These are phyloP conservation scores for Frieseomelitta varia DNA, from an alignment of 1,140 invertebrate genomes.

Conservation along the genomic window DNA sequence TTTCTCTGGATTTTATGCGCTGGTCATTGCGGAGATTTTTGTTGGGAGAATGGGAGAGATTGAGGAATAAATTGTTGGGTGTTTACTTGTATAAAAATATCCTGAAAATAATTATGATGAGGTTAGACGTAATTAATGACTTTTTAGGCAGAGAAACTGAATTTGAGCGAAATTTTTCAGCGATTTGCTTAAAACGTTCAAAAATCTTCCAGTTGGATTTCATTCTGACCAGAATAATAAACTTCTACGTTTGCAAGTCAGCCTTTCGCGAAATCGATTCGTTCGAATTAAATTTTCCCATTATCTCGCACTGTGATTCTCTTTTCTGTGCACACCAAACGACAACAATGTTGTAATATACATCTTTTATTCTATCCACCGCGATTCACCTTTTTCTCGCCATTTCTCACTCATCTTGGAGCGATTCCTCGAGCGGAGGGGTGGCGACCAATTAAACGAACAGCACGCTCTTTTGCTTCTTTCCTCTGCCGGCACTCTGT, in stretches of 20 bases:
- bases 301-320: neutral
- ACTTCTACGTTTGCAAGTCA: neutral
- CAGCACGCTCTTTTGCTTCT: constrained; percentile 24
- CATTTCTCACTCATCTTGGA: neutral
- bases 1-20: neutral
- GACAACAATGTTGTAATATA: neutral
- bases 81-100: too few relatives aligned
- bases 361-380: neutral
- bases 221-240: too few relatives aligned
- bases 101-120: too few relatives aligned
- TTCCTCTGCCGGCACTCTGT: constrained; percentile 7
- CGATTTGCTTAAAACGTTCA: too few relatives aligned
- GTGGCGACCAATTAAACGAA: constrained; percentile 47
- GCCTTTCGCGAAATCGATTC: neutral
- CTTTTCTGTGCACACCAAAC: neutral
- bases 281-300: neutral
- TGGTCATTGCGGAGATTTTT: too few relatives aligned
- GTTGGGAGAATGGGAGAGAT: too few relatives aligned
- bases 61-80: too few relatives aligned
- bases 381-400: constrained; percentile 30
- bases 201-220: too few relatives aligned
- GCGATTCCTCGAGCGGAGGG: neutral
- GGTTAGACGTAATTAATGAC: too few relatives aligned
- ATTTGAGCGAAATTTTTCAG: too few relatives aligned
- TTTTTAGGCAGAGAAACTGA: too few relatives aligned